Percentiles rank a stretch among this genome's conserved stretches.
These are phyloP conservation scores for Tenualosa ilisha DNA, from an alignment of 2,797 vertebrate species.

Conservation along the genomic window DNA sequence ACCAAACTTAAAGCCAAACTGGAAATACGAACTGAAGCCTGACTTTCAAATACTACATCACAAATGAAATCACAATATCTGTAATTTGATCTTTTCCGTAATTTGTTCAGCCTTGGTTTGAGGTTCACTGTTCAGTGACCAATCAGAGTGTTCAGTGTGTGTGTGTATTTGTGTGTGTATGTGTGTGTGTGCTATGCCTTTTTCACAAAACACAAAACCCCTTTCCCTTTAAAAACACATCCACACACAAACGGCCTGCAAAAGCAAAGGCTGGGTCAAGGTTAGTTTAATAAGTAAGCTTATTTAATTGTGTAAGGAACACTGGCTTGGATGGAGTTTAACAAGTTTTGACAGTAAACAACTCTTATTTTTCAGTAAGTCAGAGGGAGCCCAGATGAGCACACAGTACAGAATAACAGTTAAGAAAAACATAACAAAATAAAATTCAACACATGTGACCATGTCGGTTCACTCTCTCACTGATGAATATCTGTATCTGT, in stretches of 20 bases:
- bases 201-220: not conserved
- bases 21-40: too few species aligned
- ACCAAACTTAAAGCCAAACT: too few species aligned
- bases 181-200: not conserved
- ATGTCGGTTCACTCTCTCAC: too few species aligned
- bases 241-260: not conserved
- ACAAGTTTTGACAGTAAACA: not conserved
- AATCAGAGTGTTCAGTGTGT: not conserved
- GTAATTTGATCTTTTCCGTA: too few species aligned
- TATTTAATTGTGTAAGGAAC: not conserved
- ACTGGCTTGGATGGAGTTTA: not conserved
- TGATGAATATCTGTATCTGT: too few species aligned
- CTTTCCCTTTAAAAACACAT: not conserved
- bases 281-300: not conserved
- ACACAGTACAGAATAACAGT: not conserved
- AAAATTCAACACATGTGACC: not conserved
- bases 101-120: too few species aligned
- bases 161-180: not conserved
- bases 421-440: not conserved
- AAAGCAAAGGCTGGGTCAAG: not conserved
- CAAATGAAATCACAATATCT: too few species aligned
- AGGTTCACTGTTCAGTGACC: too few species aligned
- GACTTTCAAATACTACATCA: too few species aligned
- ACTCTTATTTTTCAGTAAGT: not conserved
- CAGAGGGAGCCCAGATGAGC: not conserved